Evolutionary conservation across 2,113 vertebrate species (phyloP), one percentile per base, ranked within the genome.

Genomic region (Atrichornis clamosus): DNA sequence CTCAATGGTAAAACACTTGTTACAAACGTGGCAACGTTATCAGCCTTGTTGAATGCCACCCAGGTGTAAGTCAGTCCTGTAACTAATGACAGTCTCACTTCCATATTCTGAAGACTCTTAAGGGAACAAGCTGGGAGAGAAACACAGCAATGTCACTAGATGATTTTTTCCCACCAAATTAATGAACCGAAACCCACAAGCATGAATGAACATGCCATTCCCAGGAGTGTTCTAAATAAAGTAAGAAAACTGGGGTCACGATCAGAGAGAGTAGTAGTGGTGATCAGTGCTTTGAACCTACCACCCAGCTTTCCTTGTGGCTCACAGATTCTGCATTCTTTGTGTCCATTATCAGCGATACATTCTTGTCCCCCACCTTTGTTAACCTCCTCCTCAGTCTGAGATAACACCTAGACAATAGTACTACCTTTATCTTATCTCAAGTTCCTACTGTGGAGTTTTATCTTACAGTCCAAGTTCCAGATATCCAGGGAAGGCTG

Each of bases 11-110:
- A 58, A 67, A 19, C 23, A 19, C 14, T 49, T 60, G 76, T 46
- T 80, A 59, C 12, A 35, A 78, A 35, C 0, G 0, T 27, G 10
- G n/a, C 42, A 50, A 33, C 35, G 7, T 15, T 77, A 11, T 4
- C 67, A 47, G 52, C 13, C 24, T 53, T 73, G 53, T 13, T 41
- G 59, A 85, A 74, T 53, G 64, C 37, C 72, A 94, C 46, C 26
- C 42, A 80, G 46, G 50, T 84, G 18, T 50, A 83, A 92, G 52
- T 56, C 63, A 86, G 59, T 55, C 69, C 92, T 90, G 79, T 79
- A 63, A 59, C 17, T 82, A 75, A 86, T 9, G 20, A 28, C 5
- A 63, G 9, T 26, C 58, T 52, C 21, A 22, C 5, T 73, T 76
- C 9, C 6, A n/a, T 49, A 80, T 56, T 21, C 49, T 30, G 53